Evolutionary conservation across 2,113 vertebrate species (phyloP).

Genomic region (Pygoscelis adeliae): DNA sequence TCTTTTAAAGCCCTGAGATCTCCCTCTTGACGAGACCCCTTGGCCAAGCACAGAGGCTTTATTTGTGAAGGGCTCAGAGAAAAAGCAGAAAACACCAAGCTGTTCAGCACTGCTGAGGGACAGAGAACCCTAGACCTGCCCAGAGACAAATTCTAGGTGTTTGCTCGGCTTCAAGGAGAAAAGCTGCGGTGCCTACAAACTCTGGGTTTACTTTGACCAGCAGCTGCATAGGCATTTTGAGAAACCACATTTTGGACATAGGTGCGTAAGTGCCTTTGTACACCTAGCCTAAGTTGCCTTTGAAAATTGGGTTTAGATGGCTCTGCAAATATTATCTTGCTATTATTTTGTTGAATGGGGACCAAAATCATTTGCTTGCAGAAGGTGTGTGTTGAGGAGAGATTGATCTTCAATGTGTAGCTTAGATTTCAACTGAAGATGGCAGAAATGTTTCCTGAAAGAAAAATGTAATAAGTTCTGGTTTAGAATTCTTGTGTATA

Average conservation of each 20-base stretch:
- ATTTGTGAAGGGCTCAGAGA: neutral
- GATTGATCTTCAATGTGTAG: neutral
- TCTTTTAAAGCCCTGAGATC: neutral
- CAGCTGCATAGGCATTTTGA: neutral
- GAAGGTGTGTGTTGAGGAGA: neutral
- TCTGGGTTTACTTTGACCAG: neutral
- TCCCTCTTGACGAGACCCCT: neutral
- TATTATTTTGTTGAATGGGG: neutral
- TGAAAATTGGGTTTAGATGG: slow-evolving; percentile 1
- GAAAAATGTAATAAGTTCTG: neutral
- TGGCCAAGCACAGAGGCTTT: neutral
- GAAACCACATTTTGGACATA: neutral
- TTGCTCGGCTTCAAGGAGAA: neutral
- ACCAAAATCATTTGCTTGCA: neutral
- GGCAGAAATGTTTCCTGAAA: slow-evolving; percentile 33
- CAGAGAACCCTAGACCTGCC: neutral
- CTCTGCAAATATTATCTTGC: neutral
- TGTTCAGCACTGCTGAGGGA: neutral
- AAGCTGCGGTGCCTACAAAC: neutral
- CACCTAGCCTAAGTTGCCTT: neutral
- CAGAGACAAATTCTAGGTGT: neutral
- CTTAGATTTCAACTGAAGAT: slow-evolving; percentile 14
- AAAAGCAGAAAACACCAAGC: neutral
- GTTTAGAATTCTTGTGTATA: neutral
- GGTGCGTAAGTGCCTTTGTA: neutral